These are phyloP conservation scores for Xenus cinereus DNA, from an alignment of 2,113 vertebrate species.

Conservation along the genomic window DNA sequence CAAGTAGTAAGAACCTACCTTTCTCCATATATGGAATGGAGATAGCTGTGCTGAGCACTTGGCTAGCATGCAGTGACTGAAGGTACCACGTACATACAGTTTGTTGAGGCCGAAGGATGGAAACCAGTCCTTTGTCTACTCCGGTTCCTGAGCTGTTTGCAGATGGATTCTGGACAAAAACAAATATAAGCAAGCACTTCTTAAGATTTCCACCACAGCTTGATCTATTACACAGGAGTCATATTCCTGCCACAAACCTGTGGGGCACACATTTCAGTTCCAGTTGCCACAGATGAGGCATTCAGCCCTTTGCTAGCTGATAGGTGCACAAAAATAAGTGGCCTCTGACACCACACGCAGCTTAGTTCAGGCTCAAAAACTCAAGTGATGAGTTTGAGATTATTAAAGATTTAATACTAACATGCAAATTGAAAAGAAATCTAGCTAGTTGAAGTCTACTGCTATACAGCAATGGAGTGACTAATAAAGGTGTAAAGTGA, in stretches of 20 bases:
- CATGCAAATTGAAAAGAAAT: neutral
- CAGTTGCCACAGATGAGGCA: neutral
- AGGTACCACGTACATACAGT: slow-evolving; percentile 80
- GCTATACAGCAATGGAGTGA: neutral
- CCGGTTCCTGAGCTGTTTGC: slow-evolving; percentile 72
- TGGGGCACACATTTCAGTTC: neutral
- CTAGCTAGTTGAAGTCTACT: neutral
- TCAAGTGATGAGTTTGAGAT: neutral
- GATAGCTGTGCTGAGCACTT: slow-evolving; percentile 79
- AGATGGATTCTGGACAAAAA: slow-evolving; percentile 63
- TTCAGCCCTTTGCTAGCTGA: neutral
- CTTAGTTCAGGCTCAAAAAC: neutral
- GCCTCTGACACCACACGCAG: neutral
- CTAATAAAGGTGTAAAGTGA: neutral
- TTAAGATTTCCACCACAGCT: neutral
- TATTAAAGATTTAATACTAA: neutral
- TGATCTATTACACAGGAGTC: neutral
- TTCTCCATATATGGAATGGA: slow-evolving; percentile 80
- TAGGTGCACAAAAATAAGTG: neutral
- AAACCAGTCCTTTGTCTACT: slow-evolving; percentile 83
- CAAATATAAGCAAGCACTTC: neutral
- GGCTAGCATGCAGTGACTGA: slow-evolving; percentile 35
- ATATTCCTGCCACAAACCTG: neutral
- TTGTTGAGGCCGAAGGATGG: slow-evolving; percentile 75
- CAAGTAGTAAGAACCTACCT: slow-evolving; percentile 66